Evolutionary conservation across 23 tunicate genomes (phyloP).

Genomic region (Styela plicata): DNA sequence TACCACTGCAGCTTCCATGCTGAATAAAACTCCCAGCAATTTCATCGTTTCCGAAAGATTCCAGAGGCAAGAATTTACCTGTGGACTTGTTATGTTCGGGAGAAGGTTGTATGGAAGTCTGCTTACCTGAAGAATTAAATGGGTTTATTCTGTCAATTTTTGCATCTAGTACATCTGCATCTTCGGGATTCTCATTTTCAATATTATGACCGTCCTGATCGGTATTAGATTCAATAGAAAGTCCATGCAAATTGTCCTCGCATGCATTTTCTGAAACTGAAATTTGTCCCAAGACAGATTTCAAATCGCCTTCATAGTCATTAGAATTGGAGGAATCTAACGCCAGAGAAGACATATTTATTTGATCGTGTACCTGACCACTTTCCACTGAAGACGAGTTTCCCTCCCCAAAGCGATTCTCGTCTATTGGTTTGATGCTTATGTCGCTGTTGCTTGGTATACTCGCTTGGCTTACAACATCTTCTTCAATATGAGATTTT

Average conservation of each 20-base stretch:
- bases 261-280: not conserved
- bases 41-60: not conserved
- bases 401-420: too few species aligned
- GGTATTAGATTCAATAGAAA: conserved; percentile 4
- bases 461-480: too few species aligned
- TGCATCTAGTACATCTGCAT: not conserved
- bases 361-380: not conserved
- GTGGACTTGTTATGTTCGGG: not conserved
- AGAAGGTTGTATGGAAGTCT: not conserved
- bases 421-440: too few species aligned
- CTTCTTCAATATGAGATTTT: not conserved
- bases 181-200: not conserved
- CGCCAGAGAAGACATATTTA: not conserved
- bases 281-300: not conserved
- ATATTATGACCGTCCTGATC: not conserved
- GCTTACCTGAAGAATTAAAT: not conserved
- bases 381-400: not conserved
- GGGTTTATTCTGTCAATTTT: not conserved
- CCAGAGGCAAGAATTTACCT: not conserved
- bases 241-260: conserved; percentile 27
- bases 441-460: too few species aligned
- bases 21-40: not conserved
- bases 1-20: too few species aligned
- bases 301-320: not conserved
- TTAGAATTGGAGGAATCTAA: not conserved